Evolutionary conservation across 2,113 vertebrate species (phyloP).

Genomic region (Nothoprocta perdicaria): DNA sequence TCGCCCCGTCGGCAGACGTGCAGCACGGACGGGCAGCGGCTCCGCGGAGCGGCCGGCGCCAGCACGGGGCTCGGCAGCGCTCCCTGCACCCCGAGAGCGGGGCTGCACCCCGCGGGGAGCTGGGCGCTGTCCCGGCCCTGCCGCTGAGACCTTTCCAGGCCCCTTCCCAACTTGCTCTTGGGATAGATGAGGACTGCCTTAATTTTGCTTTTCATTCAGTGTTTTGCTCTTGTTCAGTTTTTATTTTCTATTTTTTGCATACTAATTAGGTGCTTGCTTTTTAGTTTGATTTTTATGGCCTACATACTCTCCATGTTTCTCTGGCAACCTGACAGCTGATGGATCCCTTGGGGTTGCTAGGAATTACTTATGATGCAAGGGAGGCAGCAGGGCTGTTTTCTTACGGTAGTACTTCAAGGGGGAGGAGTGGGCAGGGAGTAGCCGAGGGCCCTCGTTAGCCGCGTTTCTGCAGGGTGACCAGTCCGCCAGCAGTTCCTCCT

Average conservation of each 20-base stretch:
- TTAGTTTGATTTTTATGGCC: slow-evolving; percentile 83
- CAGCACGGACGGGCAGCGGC: too few species aligned
- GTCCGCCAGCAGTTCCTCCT: background rate
- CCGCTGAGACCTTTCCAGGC: background rate
- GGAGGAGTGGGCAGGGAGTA: slow-evolving; percentile 23
- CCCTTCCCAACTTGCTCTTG: background rate
- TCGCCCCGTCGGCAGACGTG: too few species aligned
- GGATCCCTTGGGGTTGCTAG: slow-evolving; percentile 76
- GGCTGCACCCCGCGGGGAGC: too few species aligned
- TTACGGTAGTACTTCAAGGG: slow-evolving; percentile 10
- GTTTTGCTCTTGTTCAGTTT: slow-evolving; percentile 46
- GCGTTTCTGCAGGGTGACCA: slow-evolving; percentile 34
- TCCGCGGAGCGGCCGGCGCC: too few species aligned
- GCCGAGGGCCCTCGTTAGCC: slow-evolving; percentile 46
- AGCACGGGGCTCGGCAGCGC: too few species aligned
- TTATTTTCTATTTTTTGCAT: slow-evolving; percentile 74
- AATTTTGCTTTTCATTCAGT: background rate
- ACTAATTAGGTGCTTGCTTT: slow-evolving; percentile 79
- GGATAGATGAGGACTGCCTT: background rate
- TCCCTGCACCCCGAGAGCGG: too few species aligned
- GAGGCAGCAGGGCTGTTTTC: slow-evolving; percentile 65
- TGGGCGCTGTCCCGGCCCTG: too few species aligned
- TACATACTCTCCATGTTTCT: slow-evolving; percentile 83
- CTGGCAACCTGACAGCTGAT: slow-evolving; percentile 83
- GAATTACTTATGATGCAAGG: slow-evolving; percentile 77